Base-by-base conservation (phyloP, 1,140 invertebrate species). In the Adoxophyes honmai region DNA sequence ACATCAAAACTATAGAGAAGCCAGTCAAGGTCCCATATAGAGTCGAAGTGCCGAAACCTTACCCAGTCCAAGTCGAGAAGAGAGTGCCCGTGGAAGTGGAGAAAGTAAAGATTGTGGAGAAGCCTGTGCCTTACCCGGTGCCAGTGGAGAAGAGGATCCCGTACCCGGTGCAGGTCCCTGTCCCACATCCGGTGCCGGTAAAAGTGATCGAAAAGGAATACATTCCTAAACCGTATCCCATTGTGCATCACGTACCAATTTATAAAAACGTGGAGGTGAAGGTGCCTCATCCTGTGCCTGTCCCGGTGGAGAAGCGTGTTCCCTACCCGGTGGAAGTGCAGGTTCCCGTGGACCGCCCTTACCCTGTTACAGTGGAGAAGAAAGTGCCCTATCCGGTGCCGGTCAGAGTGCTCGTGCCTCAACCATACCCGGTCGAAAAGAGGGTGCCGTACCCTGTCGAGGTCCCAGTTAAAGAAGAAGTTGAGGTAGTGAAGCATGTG, bases 81-180 rank as follows among this genome's bases (percentile, higher is more conserved):
- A 91, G 91, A 75, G 91, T 93, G 0, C 91, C 91, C 4, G 74
- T 92, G 52, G 90, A 92, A 0, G 91, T 93, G 14, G 91, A 93
- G 63, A 93, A 92, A 74, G 85, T 92, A 8, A 92, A 93, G 66
- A 79, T 91, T 0, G 89, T 94, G 0, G 92, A 94, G 64, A 93
- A 93, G 68, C 90, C 89, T 1, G 89, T 92, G 5, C 92, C 92
- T 0, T 90, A 91, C 56, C 89, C 90, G 4, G 92, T 94, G 0
- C 88, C 86, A 8, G 91, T 93, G 0, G 93, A 93, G 62, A 92
- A 92, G 70, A 92, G 91, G 70, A 89, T 93, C 1, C 92, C 92
- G 1, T 93, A 91, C 71, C 90, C 92, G 0, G 90, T 93, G 7
- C 91, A 92, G 62, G 92, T 94, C 59, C 91, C 85, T 61, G 82